These are phyloP conservation scores for Chionoecetes opilio DNA, from an alignment of 1,140 invertebrate species.

Conservation along the genomic window DNA sequence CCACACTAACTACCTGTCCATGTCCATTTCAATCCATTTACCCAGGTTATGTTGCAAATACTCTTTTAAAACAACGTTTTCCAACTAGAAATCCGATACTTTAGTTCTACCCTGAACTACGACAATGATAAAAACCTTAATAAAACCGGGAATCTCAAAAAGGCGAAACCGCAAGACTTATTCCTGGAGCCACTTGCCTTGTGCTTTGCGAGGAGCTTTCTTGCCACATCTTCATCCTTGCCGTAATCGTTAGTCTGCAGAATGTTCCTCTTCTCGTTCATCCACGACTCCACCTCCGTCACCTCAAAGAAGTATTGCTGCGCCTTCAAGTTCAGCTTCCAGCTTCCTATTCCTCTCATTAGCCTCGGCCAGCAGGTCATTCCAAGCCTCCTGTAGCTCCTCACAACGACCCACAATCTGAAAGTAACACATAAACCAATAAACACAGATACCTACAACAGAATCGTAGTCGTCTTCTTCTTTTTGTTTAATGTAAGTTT, in stretches of 20 bases:
- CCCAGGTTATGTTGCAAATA: too few relatives aligned
- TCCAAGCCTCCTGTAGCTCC: slow-evolving; percentile 88
- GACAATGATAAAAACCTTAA: too few relatives aligned
- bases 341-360: slow-evolving; percentile 90
- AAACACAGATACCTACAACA: too few relatives aligned
- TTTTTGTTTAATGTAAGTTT: not conserved
- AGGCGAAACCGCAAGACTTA: too few relatives aligned
- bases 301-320: slow-evolving; percentile 94
- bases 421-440: slow-evolving; percentile 45
- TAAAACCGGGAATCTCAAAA: too few relatives aligned
- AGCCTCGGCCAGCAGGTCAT: slow-evolving; percentile 88
- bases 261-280: slow-evolving; percentile 93
- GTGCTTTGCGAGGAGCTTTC: slow-evolving; percentile 95
- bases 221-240: slow-evolving; percentile 93
- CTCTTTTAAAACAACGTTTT: too few relatives aligned
- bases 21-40: too few relatives aligned
- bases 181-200: slow-evolving; percentile 87
- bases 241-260: slow-evolving; percentile 93
- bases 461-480: not conserved
- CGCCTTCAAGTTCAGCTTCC: slow-evolving; percentile 92
- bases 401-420: slow-evolving; percentile 84
- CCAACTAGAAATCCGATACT: too few relatives aligned
- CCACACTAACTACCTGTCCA: too few relatives aligned
- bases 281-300: slow-evolving; percentile 96
- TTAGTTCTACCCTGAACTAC: too few relatives aligned